Evolutionary conservation across 2,888 invertebrate species (phyloP), one percentile per base, ranked within the genome.

Genomic region (Amiota mariae): DNA sequence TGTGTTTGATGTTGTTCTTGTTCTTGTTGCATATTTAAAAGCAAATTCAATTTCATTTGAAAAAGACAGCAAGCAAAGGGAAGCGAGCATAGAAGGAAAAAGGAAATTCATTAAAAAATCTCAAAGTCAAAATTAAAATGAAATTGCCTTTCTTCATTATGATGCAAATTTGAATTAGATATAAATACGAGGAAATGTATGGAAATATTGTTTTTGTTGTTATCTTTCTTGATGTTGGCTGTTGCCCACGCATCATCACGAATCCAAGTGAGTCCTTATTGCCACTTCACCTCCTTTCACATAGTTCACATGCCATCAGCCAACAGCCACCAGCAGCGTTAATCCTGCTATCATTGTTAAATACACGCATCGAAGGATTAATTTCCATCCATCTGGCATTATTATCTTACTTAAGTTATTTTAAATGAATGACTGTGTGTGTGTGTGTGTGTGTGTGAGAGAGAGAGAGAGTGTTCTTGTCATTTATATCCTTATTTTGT

Each of bases 151-250:
- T 36, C 36, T 36, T 36, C 8, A 36, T 36, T 36, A 36, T 36
- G 18, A 66, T 66, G 66, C 66, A 66, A 66, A 66, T 66, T 66
- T 18, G 48, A 48, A 48, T 66, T 66, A 18, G n/a, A n/a, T 18
- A 66, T 66, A 48, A 18, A 18, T 66, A 66, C 18, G 18, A 6
- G 36, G 8, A 36, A 6, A 36, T 36, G 36, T 36, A 36, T 36
- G 36, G 36, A 36, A 36, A 36, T 36, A 36, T 36, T 36, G 36
- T 36, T 36, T 36, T 36, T 36, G 36, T 36, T 36, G 36, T 36
- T 36, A 36, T 36, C 36, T 36, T 4, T 36, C 4, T 36, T 36
- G 36, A 36, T 36, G 36, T 36, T 36, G 36, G 2, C 36, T 36
- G 36, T 36, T 36, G 36, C 36, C 36, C 36, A 36, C 36, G 36